phyloP scores from a whole-genome alignment of 2,888 invertebrate species.

The Oscheius sp. region DNA sequence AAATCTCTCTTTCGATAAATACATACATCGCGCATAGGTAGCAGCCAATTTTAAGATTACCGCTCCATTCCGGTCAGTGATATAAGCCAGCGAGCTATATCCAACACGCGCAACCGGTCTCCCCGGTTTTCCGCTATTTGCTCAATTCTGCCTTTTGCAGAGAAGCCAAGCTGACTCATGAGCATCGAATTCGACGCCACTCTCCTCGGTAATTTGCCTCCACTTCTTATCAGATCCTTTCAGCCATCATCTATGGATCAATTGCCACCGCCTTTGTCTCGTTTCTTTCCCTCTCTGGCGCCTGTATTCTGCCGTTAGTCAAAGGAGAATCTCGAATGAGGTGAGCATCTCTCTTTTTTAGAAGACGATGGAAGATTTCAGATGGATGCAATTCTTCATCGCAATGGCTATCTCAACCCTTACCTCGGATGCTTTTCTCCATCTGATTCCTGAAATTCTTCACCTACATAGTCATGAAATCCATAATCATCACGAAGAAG shows the following conservation, averaged over 20 bases:
- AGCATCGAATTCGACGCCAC: too few relatives aligned
- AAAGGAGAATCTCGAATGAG: slow-evolving; percentile 23
- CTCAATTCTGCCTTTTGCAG: slow-evolving; percentile 19
- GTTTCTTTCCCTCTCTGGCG: slow-evolving; percentile 70
- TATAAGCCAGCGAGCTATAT: not conserved
- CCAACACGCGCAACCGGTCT: not conserved
- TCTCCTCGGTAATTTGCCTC: not conserved
- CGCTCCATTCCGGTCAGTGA: slow-evolving; percentile 3
- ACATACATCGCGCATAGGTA: too few relatives aligned
- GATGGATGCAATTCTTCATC: slow-evolving; percentile 72
- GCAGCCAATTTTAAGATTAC: too few relatives aligned
- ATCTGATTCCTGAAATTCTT: slow-evolving; percentile 72
- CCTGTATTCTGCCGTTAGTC: slow-evolving; percentile 69
- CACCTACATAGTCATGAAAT: slow-evolving; percentile 36
- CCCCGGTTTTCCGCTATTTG: not conserved
- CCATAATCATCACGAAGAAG: slow-evolving; percentile 21
- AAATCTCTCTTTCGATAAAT: too few relatives aligned
- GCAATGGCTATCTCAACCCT: slow-evolving; percentile 73
- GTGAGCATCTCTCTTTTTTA: not conserved
- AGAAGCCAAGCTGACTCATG: not conserved
- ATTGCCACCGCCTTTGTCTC: slow-evolving; percentile 72
- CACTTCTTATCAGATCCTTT: not conserved
- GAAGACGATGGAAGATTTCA: slow-evolving; percentile 35
- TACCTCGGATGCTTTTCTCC: slow-evolving; percentile 72
- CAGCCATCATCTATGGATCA: slow-evolving; percentile 67